Evolutionary conservation across 2,797 vertebrate species (phyloP).

Genomic region (Enteromius unitaeniatus): DNA sequence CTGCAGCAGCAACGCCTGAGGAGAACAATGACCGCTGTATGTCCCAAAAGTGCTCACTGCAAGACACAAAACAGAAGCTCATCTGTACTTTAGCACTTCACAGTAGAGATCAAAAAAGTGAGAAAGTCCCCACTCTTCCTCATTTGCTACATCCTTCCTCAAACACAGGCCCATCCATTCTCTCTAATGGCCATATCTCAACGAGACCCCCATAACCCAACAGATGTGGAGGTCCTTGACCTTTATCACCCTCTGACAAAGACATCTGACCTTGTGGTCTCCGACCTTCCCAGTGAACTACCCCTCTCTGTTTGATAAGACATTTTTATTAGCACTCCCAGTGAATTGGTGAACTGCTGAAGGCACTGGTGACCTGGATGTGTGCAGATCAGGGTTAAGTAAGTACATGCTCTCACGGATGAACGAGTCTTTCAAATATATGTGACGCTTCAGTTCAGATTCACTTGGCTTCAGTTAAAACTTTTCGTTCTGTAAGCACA

Average conservation of each 20-base stretch:
- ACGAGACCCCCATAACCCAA: background rate
- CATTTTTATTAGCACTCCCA: constrained; percentile 44
- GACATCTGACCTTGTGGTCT: constrained; percentile 30
- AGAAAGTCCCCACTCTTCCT: constrained; percentile 23
- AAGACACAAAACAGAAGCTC: constrained; percentile 65
- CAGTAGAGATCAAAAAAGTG: constrained; percentile 53
- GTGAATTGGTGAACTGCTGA: background rate
- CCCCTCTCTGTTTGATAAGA: constrained; percentile 49
- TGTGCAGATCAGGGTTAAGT: constrained; percentile 48
- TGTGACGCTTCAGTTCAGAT: constrained; percentile 39
- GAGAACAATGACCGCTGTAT: constrained; percentile 67
- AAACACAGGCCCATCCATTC: constrained; percentile 42
- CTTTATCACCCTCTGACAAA: constrained; percentile 35
- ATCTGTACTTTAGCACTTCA: constrained; percentile 61
- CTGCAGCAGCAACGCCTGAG: constrained; percentile 41
- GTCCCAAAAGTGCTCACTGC: constrained; percentile 51
- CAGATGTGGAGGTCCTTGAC: constrained; percentile 55
- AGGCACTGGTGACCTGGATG: constrained; percentile 30
- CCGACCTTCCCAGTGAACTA: constrained; percentile 38
- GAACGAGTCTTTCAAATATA: constrained; percentile 37
- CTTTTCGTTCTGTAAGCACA: constrained; percentile 33
- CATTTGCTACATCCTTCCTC: constrained; percentile 16
- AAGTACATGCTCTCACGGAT: constrained; percentile 20
- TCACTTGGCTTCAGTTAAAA: constrained; percentile 39
- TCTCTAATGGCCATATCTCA: constrained; percentile 17